A percentile compares a stretch with the other conserved stretches of the same genome.
Evolutionary conservation across 2,113 vertebrate genomes (phyloP).

Genomic region (Merops nubicus): DNA sequence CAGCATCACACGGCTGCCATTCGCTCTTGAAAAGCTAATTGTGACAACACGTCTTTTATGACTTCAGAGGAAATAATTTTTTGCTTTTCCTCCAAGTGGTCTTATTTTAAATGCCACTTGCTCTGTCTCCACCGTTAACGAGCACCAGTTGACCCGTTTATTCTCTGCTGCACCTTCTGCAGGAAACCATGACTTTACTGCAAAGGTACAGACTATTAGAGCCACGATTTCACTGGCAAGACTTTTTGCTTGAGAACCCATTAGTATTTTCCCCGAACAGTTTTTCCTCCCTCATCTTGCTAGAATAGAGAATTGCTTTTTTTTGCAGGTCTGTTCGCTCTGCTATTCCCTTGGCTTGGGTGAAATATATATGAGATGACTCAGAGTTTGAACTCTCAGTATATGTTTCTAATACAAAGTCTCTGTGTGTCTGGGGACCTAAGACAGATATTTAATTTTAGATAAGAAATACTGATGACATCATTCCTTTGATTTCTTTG

Average conservation of each 20-base stretch:
- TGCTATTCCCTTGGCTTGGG: conserved; percentile 34
- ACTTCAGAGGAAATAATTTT: neutral
- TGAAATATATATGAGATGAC: conserved; percentile 67
- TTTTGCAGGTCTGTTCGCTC: conserved; percentile 23
- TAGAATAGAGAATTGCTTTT: conserved; percentile 2
- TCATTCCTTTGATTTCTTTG: conserved; percentile 67
- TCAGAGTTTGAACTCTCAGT: conserved; percentile 40
- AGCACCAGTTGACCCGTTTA: neutral
- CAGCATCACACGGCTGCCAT: fast-evolving
- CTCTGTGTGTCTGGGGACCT: neutral
- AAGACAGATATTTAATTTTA: conserved; percentile 67
- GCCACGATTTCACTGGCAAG: neutral
- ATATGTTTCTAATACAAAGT: conserved; percentile 70
- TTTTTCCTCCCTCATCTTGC: neutral
- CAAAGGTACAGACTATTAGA: neutral
- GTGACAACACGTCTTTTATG: neutral
- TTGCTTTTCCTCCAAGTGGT: neutral
- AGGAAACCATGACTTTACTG: neutral
- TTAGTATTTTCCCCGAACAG: neutral
- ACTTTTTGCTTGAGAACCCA: neutral
- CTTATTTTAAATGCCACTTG: conserved; percentile 22
- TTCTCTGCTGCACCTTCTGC: neutral
- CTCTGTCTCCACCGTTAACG: neutral
- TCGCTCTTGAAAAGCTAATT: neutral
- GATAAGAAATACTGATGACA: conserved; percentile 59